Evolutionary conservation across 1,140 invertebrate species (phyloP).

Genomic region (Drosophila saltans): DNA sequence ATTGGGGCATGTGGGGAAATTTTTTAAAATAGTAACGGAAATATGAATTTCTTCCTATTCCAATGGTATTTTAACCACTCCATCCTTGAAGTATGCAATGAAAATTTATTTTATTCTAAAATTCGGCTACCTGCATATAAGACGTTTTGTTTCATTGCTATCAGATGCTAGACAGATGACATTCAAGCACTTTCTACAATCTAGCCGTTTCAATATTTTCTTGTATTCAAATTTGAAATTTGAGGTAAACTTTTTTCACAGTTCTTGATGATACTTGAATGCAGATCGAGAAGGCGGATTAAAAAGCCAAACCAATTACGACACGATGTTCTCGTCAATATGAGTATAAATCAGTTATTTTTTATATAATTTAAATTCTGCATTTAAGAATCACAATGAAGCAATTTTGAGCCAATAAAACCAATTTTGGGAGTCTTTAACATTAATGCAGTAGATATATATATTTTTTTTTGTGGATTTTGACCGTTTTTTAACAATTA

Average conservation of each 20-base stretch:
- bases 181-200: neutral
- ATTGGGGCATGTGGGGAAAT: neutral
- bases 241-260: neutral
- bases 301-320: no score
- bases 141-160: no score
- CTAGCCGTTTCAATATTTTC: no score
- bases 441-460: constrained; percentile 35
- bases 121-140: no score
- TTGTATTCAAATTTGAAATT: neutral
- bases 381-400: neutral
- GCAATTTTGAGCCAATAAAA: neutral
- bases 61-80: no score
- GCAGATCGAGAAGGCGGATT: neutral
- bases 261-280: neutral
- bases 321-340: no score
- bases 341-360: neutral
- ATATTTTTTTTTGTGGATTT: constrained; percentile 16
- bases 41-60: no score
- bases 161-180: no score
- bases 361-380: neutral
- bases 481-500: constrained; percentile 26
- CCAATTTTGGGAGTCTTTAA: neutral
- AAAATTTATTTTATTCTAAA: no score
- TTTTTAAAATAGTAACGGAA: neutral
- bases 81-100: no score